phyloP scores from a whole-genome alignment of 2,797 vertebrate species.

The Mastacembelus armatus region DNA sequence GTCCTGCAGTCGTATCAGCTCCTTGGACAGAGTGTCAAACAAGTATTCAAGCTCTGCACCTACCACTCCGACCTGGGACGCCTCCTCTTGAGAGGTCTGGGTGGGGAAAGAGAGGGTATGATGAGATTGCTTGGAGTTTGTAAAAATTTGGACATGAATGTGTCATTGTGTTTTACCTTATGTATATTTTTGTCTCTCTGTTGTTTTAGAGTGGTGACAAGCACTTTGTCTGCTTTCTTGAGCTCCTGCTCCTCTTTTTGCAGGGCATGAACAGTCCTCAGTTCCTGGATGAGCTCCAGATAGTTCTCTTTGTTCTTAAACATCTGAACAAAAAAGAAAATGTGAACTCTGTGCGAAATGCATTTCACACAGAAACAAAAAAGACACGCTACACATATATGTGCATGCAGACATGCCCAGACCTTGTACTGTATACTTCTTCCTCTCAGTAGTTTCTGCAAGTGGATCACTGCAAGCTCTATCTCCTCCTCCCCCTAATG shows the following conservation, averaged over 20 bases:
- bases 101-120: background rate
- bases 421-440: slow-evolving; percentile 90
- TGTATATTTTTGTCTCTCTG: slow-evolving; percentile 78
- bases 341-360: too few relatives aligned
- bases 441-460: slow-evolving; percentile 93
- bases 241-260: slow-evolving; percentile 85
- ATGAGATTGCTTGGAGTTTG: background rate
- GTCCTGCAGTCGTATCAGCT: slow-evolving; percentile 91
- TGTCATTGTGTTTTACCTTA: slow-evolving; percentile 78
- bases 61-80: slow-evolving; percentile 78
- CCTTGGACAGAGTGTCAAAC: slow-evolving; percentile 92
- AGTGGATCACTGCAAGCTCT: slow-evolving; percentile 88
- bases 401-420: slow-evolving; percentile 13
- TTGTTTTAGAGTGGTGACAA: slow-evolving; percentile 79
- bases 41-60: slow-evolving; percentile 84
- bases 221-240: slow-evolving; percentile 82
- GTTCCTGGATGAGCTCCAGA: slow-evolving; percentile 88
- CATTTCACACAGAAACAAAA: background rate
- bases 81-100: slow-evolving; percentile 83
- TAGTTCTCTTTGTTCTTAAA: slow-evolving; percentile 90
- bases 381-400: slow-evolving; percentile 2
- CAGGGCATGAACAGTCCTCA: slow-evolving; percentile 87
- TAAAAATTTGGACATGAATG: too few relatives aligned
- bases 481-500: slow-evolving; percentile 89
- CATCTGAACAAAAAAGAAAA: slow-evolving; percentile 81